Base-by-base conservation (phyloP, 2,113 vertebrate genomes). In the Polyodon spathula region DNA sequence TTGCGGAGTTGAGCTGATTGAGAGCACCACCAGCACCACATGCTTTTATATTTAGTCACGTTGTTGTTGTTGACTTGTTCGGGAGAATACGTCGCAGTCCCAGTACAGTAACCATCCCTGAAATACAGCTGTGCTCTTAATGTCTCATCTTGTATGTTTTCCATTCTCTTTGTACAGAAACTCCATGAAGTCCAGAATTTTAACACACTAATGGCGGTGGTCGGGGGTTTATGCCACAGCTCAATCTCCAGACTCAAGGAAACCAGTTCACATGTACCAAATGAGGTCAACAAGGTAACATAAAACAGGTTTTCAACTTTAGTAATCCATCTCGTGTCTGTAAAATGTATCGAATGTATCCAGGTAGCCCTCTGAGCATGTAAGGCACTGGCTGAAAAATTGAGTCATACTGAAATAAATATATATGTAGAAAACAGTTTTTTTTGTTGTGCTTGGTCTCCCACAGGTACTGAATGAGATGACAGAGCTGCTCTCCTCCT, bases 191-290 rank as follows among this genome's bases (percentile, higher is more conserved):
- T 95, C 64, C 94, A 96, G 81, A 97, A 96, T 81, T 97, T 93
- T 73, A 97, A 97, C 77, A 96, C 94, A 2, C 73, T 97, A 87
- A 97, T 97, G 94, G 94, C 94, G 4, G 93, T 97, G 69, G 92
- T 97, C 62, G 94, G 94, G 57, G 94, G 94, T 50, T 82, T 97
- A 1, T 95, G 91, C 64, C 94, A 97, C 80, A 97, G 94, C 81
- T 93, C 93, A 0, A 97, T 97, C 76, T 97, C 93, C 72, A 88
- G 94, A 72, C 91, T 97, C 68, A 97, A 97, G 81, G 94, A 97
- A 75, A 97, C 94, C 66, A 94, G 89, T 62, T 91, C 92, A 0
- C 90, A 90, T 27, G 89, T 97, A 60, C 80, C 92, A 48, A 88
- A 80, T 53, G 94, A 97, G 66, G 89, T 94, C 74, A 90, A 84